These are phyloP conservation scores for Regulus satrapa DNA, from an alignment of 2,113 vertebrate species.

Conservation along the genomic window DNA sequence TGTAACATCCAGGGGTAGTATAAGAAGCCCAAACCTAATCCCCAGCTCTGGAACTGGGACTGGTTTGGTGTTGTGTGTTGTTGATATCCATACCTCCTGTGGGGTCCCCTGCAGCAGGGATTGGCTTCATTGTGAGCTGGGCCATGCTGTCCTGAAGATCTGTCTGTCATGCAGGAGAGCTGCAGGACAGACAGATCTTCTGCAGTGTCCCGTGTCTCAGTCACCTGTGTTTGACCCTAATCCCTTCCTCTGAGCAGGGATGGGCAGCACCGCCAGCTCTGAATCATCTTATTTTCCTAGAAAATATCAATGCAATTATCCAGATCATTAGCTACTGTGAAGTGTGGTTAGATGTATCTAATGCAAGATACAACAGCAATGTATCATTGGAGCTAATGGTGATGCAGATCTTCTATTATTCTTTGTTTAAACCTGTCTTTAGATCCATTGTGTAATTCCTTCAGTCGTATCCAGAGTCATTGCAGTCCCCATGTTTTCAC, in stretches of 20 bases:
- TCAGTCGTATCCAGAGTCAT: background rate
- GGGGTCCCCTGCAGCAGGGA: background rate
- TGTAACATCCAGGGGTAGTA: background rate
- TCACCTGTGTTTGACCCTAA: background rate
- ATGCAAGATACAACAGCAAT: background rate
- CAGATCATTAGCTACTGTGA: background rate
- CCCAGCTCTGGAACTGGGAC: background rate
- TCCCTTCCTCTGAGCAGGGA: background rate
- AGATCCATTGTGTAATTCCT: background rate
- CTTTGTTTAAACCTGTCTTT: background rate
- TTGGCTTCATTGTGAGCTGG: background rate
- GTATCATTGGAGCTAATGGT: background rate
- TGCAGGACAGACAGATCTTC: background rate
- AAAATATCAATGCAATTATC: background rate
- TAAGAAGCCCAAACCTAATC: background rate
- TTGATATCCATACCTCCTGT: fast-evolving
- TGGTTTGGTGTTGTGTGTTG: background rate
- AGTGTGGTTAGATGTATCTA: background rate
- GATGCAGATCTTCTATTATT: background rate
- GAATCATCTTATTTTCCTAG: background rate
- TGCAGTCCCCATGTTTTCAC: background rate
- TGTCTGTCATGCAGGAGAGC: background rate
- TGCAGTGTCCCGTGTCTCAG: background rate
- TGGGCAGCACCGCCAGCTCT: background rate
- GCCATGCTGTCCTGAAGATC: background rate